Evolutionary conservation across 35 echinoderm and acorn worm species (phyloP).

Genomic region (Strongylocentrotus purpuratus): DNA sequence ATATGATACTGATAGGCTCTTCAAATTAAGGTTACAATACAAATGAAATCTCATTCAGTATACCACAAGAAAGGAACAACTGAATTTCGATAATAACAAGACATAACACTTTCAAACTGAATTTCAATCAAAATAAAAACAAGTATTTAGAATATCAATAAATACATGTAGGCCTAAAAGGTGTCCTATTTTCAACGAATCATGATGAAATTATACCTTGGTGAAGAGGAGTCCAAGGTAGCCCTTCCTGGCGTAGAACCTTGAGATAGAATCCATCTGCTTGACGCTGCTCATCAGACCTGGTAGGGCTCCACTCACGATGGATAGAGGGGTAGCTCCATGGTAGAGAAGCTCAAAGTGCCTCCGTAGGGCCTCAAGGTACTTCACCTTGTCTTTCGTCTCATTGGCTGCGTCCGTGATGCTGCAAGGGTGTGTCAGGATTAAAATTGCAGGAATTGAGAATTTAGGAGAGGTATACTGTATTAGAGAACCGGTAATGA

Average conservation of each 20-base stretch:
- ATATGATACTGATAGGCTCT: too few relatives aligned
- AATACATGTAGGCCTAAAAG: too few relatives aligned
- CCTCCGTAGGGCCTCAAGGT: conserved; percentile 82
- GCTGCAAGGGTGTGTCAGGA: conserved; percentile 32
- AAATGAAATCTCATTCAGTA: too few relatives aligned
- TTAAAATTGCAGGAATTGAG: not conserved
- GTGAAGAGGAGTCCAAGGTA: conserved; percentile 94
- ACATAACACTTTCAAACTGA: too few relatives aligned
- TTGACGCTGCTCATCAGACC: conserved; percentile 93
- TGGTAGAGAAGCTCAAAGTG: conserved; percentile 96
- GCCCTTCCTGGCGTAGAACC: conserved; percentile 92
- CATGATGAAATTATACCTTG: conserved; percentile 53
- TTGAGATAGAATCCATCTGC: conserved; percentile 99
- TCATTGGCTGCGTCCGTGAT: conserved; percentile 99
- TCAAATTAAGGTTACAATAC: too few relatives aligned
- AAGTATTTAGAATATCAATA: too few relatives aligned
- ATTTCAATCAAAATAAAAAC: too few relatives aligned
- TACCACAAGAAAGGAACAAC: too few relatives aligned
- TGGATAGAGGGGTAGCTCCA: conserved; percentile 81
- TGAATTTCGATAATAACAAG: too few relatives aligned
- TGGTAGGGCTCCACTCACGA: conserved; percentile 80
- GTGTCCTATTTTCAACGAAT: not conserved
- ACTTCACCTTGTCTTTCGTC: conserved; percentile 97
- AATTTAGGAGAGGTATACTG: not conserved
- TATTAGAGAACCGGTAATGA: not conserved